Conservation (phyloP, 2,797 vertebrate genomes). For the Gephyroberyx darwinii region DNA sequence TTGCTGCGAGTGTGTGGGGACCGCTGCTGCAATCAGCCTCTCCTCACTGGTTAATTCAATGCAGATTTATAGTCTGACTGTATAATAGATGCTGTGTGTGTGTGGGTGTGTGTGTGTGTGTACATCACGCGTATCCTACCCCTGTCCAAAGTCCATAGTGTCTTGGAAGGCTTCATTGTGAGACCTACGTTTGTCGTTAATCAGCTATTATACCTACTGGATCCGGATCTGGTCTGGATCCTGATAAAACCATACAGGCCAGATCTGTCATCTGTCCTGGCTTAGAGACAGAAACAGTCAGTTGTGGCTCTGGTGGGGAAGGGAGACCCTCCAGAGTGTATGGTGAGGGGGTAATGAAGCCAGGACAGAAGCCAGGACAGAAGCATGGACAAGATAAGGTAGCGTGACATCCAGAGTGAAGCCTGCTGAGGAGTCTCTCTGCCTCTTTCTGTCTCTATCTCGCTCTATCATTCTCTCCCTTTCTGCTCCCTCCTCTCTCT, state of each 20-base stretch:
- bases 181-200: slow-evolving; percentile 89
- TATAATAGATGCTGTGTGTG: slow-evolving; percentile 85
- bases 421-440: not conserved
- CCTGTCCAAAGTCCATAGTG: slow-evolving; percentile 37
- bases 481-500: slow-evolving; percentile 38
- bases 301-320: slow-evolving; percentile 63
- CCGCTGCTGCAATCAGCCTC: slow-evolving; percentile 86
- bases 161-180: slow-evolving; percentile 77
- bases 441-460: not conserved
- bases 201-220: slow-evolving; percentile 85
- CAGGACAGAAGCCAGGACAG: slow-evolving; percentile 53
- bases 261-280: slow-evolving; percentile 77
- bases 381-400: slow-evolving; percentile 20
- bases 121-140: slow-evolving; percentile 27
- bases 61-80: slow-evolving; percentile 89
- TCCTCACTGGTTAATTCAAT: slow-evolving; percentile 89
- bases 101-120: slow-evolving; percentile 13
- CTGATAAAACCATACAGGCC: slow-evolving; percentile 61
- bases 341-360: slow-evolving; percentile 61
- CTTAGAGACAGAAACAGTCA: slow-evolving; percentile 74
- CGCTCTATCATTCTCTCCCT: slow-evolving; percentile 1
- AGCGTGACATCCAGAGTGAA: slow-evolving; percentile 22
- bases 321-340: slow-evolving; percentile 48
- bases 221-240: slow-evolving; percentile 46
- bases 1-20: slow-evolving; percentile 87